These are phyloP conservation scores for Oophaga sylvatica DNA, from an alignment of 2,797 vertebrate species.

Conservation along the genomic window DNA sequence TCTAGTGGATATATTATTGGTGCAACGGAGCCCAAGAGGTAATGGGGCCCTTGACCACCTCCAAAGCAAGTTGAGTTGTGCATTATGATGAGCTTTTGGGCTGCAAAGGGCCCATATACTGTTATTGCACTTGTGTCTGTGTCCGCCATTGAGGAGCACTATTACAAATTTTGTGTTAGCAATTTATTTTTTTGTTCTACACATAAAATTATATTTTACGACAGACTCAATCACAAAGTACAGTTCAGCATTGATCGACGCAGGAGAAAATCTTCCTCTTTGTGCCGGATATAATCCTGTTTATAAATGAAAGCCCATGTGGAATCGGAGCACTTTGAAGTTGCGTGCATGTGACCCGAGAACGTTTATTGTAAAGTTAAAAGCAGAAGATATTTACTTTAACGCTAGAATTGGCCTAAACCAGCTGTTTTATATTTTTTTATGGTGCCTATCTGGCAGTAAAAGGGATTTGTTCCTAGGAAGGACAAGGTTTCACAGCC, in stretches of 20 bases:
- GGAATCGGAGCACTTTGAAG: not conserved
- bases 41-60: too few species aligned
- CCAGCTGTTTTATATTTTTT: not conserved
- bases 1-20: too few species aligned
- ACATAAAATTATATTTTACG: not conserved
- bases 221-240: not conserved
- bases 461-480: constrained; percentile 20
- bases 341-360: constrained; percentile 6
- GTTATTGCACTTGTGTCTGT: too few species aligned
- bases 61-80: too few species aligned
- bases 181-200: not conserved
- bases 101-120: too few species aligned
- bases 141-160: too few species aligned
- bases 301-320: not conserved
- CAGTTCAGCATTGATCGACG: not conserved
- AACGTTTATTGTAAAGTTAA: constrained; percentile 25
- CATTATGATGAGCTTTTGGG: too few species aligned
- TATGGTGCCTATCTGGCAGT: not conserved
- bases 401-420: constrained; percentile 17
- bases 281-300: constrained; percentile 2
- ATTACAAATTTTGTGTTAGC: too few species aligned
- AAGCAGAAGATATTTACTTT: constrained; percentile 31
- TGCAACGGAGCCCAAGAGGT: too few species aligned
- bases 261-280: not conserved
- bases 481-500: constrained; percentile 16